Base-by-base conservation (phyloP, 2,888 invertebrate species). In the Apoderus coryli region DNA sequence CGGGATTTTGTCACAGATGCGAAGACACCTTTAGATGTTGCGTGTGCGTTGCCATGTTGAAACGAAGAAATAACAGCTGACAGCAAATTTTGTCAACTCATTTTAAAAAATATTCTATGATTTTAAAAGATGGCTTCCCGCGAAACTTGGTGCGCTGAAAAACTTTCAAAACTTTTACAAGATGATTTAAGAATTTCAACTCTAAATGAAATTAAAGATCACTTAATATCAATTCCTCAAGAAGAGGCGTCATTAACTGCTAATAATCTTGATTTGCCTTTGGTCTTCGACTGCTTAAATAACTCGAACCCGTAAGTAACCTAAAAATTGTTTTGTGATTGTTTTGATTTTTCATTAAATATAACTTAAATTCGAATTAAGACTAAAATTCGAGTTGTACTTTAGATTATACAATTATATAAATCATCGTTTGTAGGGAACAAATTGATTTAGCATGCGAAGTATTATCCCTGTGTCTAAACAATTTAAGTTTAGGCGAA, bases 251-350 rank as follows among this genome's bases (percentile, higher is more conserved):
- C 48, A 10, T 48, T 56, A 39, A 56, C 60, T 10, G 56, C 56
- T 7, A 53, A 52, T 25, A 39, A 57, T 29, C 40, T 69, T 10
- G 66, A 67, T 39, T 61, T 76, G 31, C 60, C 70, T 1, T 59
- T 68, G 42, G 63, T 79, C 32, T 67, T 76, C 35, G 67, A 72
- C 23, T 77, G 76, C 44, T 54, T 76, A 16, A 69, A 75, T 47
- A 59, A 62, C 34, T 56, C 61, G 5, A 63, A 61, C 31, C 48
- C 46, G 62, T 63, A 55, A 54, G 57, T 49, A 49, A 43, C 39
- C 38, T 43, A 29, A 40, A 44, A 45, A 45, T 12, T 43, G 44
- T 44, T 44, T 27, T 31, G 42, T 45, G 31, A 38, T 37, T 26
- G 25, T 29, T 23, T 31, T 26, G n/a, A 9, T 30, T 31, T n/a